Evolutionary conservation across 2,888 invertebrate species (phyloP), one percentile per base, ranked within the genome.

Genomic region (Plebejus anna): DNA sequence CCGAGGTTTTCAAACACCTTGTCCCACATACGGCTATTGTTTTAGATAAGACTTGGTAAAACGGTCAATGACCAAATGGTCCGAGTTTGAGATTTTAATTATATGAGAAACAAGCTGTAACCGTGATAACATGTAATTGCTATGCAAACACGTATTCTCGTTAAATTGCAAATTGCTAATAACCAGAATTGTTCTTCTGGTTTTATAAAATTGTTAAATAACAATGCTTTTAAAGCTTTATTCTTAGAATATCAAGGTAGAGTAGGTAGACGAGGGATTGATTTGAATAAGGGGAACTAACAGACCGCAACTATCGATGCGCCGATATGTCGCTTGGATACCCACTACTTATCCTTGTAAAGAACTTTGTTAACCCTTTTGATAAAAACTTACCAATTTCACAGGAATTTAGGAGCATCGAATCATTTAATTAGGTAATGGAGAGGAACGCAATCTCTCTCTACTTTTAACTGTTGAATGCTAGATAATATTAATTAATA

Each of bases 41-140:
- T 51, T 55, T 55, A 51, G 73, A 73, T 73, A 73, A 73, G 73
- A 55, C 22, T 73, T 73, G 32, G 47, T 73, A 73, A 73, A 73
- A 73, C 73, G 73, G 73, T 51, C 55, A 73, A 73, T 73, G 73
- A 55, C 73, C 73, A 73, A 73, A 13, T 55, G 73, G 73, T 32
- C 73, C 51, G 51, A 28, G 28, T 32, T n/a, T 51, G 47, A 73
- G 73, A 51, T 73, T 73, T 73, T 73, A 72, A 72, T 72, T 72
- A 72, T 47, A 72, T 47, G 72, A 28, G 72, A 72, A 72, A 72
- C 47, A 47, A 72, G 72, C 72, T 66, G 36, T 66, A 66, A 66
- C 66, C 66, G 66, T 66, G 66, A 66, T 66, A 66, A 66, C 66
- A 36, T 16, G 32, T 66, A 66, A 66, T 66, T 66, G 66, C 66